Evolutionary conservation across 2,888 invertebrate genomes (phyloP), one percentile per base, ranked within the genome.

Genomic region (Morpho achilles): DNA sequence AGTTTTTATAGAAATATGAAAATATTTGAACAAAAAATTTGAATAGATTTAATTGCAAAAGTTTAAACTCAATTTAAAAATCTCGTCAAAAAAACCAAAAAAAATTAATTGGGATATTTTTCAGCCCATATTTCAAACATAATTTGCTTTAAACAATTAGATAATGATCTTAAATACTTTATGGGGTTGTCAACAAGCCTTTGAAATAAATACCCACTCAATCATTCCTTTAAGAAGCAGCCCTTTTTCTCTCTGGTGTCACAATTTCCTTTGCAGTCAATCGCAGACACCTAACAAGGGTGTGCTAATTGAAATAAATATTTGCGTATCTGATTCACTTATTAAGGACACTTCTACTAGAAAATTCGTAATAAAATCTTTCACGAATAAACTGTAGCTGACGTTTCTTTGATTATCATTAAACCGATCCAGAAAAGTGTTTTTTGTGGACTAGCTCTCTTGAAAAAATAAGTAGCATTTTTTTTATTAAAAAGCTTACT

Each of bases 241-340:
- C 46, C 87, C 86, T 84, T 85, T 85, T 85, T 84, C 82, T 77
- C 70, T 53, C 40, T 69, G 78, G 82, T 84, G 85, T 84, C 87
- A 83, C 74, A 66, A 69, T 69, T 80, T 82, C 80, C 82, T 84
- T 74, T 83, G 77, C 75, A 80, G 86, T 85, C 86, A 85, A 82
- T 81, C 74, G 79, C 86, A 84, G 69, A 10, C 39, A 22, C 67
- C 64, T 59, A 53, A 53, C 69, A 68, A 71, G 39, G 75, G 70
- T 63, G 68, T 69, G 69, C 74, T 86, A 85, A 86, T 85, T 87
- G 84, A 84, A 82, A 84, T 87, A 87, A 87, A 87, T 87, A 87
- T 87, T 86, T 84, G 82, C 74, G 72, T 70, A 67, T 78, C 74
- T 70, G 80, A 83, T 84, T 84, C 80, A 80, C 79, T 79, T 77